Evolutionary conservation across 2,888 invertebrate genomes (phyloP), one percentile per base, ranked within the genome.

Genomic region (Netelia fuscicornis): DNA sequence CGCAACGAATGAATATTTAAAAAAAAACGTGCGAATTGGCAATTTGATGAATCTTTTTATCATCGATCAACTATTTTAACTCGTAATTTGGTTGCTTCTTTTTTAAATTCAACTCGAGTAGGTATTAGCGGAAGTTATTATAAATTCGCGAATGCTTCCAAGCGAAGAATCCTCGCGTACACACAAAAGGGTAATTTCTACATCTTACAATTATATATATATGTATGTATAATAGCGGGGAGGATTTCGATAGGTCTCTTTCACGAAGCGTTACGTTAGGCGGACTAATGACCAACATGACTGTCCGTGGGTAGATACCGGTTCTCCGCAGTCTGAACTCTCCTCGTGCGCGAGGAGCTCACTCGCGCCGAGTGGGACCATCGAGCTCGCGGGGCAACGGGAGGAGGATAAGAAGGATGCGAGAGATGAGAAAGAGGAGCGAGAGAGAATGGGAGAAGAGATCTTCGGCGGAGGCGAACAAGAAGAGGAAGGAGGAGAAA

Each of bases 241-340:
- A 25, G 71, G 62, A 58, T 75, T 86, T 88, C 84, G 83, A 88
- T 87, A 82, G 87, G 87, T 84, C 79, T 83, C 83, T 84, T 85
- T 85, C 84, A 86, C 88, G 89, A 91, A 91, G 90, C 89, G 88
- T 89, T 91, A 90, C 91, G 91, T 92, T 92, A 92, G 90, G 89
- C 89, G 88, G 88, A 90, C 92, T 92, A 92, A 92, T 92, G 92
- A 92, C 91, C 90, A 91, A 91, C 92, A 92, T 90, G 91, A 90
- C 91, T 90, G 90, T 90, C 89, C 90, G 90, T 91, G 90, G 90
- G 92, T 89, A 90, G 90, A 92, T 91, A 92, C 91, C 92, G 90
- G 91, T 91, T 91, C 89, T 87, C 87, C 88, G 87, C 81, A 64
- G 78, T 42, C 78, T 70, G 70, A 65, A 77, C 72, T 68, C 79